Conservation (phyloP, 1,140 invertebrate genomes). For the Agraylea sexmaculata region DNA sequence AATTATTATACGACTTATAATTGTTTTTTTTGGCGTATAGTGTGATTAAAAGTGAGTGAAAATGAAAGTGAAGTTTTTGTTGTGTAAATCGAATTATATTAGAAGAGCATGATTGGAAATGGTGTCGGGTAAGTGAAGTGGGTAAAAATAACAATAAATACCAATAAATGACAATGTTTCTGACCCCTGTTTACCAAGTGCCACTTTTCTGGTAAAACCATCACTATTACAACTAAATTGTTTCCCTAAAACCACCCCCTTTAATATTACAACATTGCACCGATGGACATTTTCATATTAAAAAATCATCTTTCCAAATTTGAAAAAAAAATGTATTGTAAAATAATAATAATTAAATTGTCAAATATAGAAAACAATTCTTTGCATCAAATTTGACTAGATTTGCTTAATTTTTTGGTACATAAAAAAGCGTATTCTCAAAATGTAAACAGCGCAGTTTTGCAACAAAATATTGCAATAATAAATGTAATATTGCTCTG, state of each 20-base stretch:
- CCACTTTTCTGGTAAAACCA: constrained; percentile 15
- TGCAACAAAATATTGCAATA: too few relatives aligned
- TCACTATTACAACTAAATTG: too few relatives aligned
- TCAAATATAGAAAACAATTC: not conserved
- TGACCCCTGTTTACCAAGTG: constrained; percentile 6
- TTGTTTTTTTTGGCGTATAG: too few relatives aligned
- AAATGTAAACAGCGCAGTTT: too few relatives aligned
- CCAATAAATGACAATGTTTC: constrained; percentile 15
- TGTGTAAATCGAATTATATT: not conserved
- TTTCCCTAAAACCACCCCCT: constrained; percentile 9
- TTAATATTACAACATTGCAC: constrained; percentile 2
- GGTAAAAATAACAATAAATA: constrained; percentile 15
- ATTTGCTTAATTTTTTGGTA: too few relatives aligned
- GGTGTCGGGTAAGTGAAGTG: constrained; percentile 3
- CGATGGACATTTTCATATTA: not conserved
- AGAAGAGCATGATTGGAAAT: not conserved
- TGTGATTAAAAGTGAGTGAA: too few relatives aligned
- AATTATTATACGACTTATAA: not conserved
- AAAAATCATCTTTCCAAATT: not conserved
- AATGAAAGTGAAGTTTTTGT: too few relatives aligned
- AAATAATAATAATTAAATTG: not conserved
- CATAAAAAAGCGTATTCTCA: too few relatives aligned
- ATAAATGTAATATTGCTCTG: too few relatives aligned
- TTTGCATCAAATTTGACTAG: too few relatives aligned
- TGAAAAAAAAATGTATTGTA: not conserved